Evolutionary conservation across 1,140 invertebrate genomes (phyloP), one percentile per base, ranked within the genome.

Genomic region (Drosophila auraria): DNA sequence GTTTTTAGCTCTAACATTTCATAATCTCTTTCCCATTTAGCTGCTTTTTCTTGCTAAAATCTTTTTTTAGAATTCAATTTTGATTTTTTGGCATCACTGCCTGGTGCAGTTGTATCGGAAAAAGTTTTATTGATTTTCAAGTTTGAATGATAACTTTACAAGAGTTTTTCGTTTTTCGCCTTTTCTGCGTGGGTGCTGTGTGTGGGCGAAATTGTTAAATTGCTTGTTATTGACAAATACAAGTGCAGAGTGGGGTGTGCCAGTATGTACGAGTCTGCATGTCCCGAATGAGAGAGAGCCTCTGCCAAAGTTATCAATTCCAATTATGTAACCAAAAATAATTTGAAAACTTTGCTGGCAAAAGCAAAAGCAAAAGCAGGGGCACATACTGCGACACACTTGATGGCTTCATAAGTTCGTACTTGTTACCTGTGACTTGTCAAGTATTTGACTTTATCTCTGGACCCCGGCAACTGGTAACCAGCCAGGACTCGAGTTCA

Each of bases 101-200:
- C 42, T 58, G 45, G 45, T 58, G 74, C 64, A 81, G 59, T 87
- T 81, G 74, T 84, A 82, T 82, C 50, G 27, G 20, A 20, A 84
- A 86, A 90, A 89, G 86, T 91, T 89, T 90, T 89, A 89, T 89
- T 89, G 86, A 89, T 89, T 89, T 89, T 90, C 86, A 89, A 90
- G 82, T 89, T 89, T 90, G 86, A 89, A 89, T 91, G 86, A 89
- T 89, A 89, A 89, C 82, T 89, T 89, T 90, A 72, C 70, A 84
- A 90, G 82, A 90, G 83, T 89, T 78, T 72, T 84, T 84, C 66
- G 86, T 59, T 66, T 83, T 76, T 84, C 66, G 86, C 62, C 63
- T 83, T 76, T 53, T 56, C 17, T 25, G 20, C 38, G 30, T 50
- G 44, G 42, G 50, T 78, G 74, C 60, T 71, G 64, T 76, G 77